Evolutionary conservation across 2,113 vertebrate genomes (phyloP).

Genomic region (Lichenostomus cassidix): DNA sequence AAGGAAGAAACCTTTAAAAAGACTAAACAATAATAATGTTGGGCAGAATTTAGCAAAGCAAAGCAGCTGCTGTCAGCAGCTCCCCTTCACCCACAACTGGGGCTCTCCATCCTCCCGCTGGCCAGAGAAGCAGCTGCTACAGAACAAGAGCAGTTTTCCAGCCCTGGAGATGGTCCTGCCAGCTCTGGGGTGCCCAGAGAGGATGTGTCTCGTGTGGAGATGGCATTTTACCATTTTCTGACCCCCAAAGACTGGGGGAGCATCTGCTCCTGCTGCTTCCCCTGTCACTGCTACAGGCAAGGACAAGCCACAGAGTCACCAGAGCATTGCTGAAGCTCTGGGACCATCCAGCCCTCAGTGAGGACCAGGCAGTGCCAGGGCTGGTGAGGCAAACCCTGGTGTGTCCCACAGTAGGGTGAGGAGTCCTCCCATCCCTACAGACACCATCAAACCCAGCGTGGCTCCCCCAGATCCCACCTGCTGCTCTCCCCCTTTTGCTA

Average conservation of each 20-base stretch:
- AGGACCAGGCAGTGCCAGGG: neutral
- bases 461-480: neutral
- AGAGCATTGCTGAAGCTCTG: neutral
- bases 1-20: neutral
- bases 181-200: neutral
- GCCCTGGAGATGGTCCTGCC: neutral
- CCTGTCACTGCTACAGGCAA: fast-evolving
- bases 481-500: neutral
- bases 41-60: neutral
- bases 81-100: neutral
- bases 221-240: neutral
- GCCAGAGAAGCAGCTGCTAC: neutral
- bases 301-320: fast-evolving
- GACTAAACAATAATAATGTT: neutral
- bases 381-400: neutral
- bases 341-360: neutral
- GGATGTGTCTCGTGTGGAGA: neutral
- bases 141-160: neutral
- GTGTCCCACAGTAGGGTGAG: fast-evolving
- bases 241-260: fast-evolving
- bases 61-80: neutral
- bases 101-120: neutral
- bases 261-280: neutral
- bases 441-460: fast-evolving
- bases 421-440: neutral